Evolutionary conservation across 1,140 invertebrate species (phyloP).

Genomic region (Bombus consobrinus): DNA sequence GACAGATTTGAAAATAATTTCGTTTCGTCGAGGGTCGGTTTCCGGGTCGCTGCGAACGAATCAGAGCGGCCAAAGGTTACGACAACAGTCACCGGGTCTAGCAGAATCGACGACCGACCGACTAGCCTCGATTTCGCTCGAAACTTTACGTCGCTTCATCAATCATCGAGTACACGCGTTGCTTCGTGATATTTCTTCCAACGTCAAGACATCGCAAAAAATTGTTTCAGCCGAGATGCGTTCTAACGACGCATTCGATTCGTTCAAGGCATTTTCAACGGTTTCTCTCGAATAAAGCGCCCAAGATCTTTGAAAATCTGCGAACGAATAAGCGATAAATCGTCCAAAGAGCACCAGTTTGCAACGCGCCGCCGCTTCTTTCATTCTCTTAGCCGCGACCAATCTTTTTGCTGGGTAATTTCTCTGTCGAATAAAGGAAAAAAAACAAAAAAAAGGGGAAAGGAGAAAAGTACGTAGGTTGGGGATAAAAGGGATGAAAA

Average conservation of each 20-base stretch:
- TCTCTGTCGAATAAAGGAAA: conserved; percentile 3
- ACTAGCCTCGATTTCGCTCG: not conserved
- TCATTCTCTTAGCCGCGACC: not conserved
- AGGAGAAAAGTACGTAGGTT: not conserved
- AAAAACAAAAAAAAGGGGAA: not conserved
- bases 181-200: not conserved
- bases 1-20: conserved; percentile 71
- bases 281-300: too few species aligned
- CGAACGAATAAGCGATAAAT: not conserved
- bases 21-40: conserved; percentile 53
- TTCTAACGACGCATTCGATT: not conserved
- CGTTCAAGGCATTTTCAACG: too few species aligned
- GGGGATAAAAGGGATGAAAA: conserved; percentile 33
- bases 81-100: not conserved
- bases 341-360: not conserved
- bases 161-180: not conserved
- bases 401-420: not conserved
- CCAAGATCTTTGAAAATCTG: not conserved
- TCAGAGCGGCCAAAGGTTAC: conserved; percentile 2
- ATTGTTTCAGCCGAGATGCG: not conserved
- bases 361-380: too few species aligned
- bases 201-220: not conserved
- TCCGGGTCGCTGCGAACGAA: conserved; percentile 48
- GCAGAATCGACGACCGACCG: not conserved
- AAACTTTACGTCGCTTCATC: not conserved